phyloP scores from a whole-genome alignment of 1,140 invertebrate genomes.

The roundworm (Caenorhabditis elegans) region WBcel235 BX284605.5:12106001-12106500 shows the following conservation, averaged over 20 bases:
- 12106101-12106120: not conserved
- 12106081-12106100: not conserved
- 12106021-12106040: not conserved
- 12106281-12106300: not conserved
- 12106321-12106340: not conserved
- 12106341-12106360: not conserved
- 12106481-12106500: not conserved
- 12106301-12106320: not conserved
- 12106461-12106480: not conserved
- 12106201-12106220: not conserved
- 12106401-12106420: not conserved
- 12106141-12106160: not conserved
- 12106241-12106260: not conserved
- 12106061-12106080: not conserved
- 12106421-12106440: not conserved
- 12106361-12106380: not conserved
- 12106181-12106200: not conserved
- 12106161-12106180: not conserved
- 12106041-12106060: not conserved
- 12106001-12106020: not conserved
- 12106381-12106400: not conserved
- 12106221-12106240: not conserved
- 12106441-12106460: not conserved
- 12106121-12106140: not conserved
- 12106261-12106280: not conserved